Percentiles rank a stretch among this genome's conserved stretches.
Evolutionary conservation across 2,113 vertebrate species (phyloP).

Genomic region (human (Homo sapiens)): DNA sequence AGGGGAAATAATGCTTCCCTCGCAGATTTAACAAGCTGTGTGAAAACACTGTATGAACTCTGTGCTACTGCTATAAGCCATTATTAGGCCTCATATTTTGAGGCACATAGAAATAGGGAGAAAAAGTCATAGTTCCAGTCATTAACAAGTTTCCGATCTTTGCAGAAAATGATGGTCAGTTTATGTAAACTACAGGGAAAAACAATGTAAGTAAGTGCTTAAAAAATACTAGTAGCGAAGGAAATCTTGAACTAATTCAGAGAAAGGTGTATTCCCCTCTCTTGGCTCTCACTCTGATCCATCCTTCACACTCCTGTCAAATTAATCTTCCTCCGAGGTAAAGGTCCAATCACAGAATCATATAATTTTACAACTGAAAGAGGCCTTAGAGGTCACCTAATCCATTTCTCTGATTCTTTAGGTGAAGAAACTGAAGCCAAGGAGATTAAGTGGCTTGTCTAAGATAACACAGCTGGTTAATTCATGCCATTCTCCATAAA

Average conservation of each 20-base stretch:
- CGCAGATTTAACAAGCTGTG: not conserved
- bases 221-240: not conserved
- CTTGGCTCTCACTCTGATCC: not conserved
- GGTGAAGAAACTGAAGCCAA: conserved; percentile 46
- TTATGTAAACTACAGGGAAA: not conserved
- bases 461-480: conserved; percentile 47
- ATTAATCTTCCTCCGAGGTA: conserved; percentile 45
- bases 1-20: not conserved
- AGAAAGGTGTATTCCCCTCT: not conserved
- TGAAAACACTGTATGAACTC: not conserved
- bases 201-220: not conserved
- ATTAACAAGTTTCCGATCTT: not conserved
- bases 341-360: conserved; percentile 57
- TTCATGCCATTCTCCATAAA: conserved; percentile 49
- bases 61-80: not conserved
- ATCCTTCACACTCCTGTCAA: conserved; percentile 58
- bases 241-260: not conserved
- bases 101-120: not conserved
- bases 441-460: conserved; percentile 41
- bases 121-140: not conserved
- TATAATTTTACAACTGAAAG: conserved; percentile 56
- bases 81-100: not conserved
- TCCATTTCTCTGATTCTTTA: conserved; percentile 27
- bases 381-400: conserved; percentile 42
- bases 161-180: not conserved